These are phyloP conservation scores for Trididemnum miniatum DNA, from an alignment of 23 tunicate genomes.

Conservation along the genomic window DNA sequence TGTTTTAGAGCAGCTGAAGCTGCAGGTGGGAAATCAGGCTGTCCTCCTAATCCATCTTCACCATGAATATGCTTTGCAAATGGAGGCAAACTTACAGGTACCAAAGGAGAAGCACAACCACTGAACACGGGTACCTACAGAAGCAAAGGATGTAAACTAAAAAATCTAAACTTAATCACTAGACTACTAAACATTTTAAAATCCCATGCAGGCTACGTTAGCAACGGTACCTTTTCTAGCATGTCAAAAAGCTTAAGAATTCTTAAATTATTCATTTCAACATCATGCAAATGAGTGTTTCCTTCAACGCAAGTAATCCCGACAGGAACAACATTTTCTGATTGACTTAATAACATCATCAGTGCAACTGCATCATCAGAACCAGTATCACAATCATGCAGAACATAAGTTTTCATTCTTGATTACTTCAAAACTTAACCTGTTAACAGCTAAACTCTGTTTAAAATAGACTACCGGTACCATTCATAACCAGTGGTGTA, in stretches of 20 bases:
- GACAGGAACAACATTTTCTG: conserved; percentile 20
- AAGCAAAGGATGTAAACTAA: too few relatives aligned
- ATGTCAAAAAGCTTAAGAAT: conserved; percentile 37
- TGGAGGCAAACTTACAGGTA: background rate
- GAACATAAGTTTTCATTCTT: conserved; percentile 25
- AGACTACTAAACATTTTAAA: too few relatives aligned
- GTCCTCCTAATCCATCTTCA: conserved; percentile 71
- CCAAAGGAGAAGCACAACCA: conserved; percentile 48
- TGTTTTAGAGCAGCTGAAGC: conserved; percentile 47
- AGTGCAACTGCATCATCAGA: conserved; percentile 85
- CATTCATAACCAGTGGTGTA: too few relatives aligned
- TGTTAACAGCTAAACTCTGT: too few relatives aligned
- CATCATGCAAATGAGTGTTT: conserved; percentile 41
- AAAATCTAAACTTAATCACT: too few relatives aligned
- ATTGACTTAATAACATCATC: conserved; percentile 59
- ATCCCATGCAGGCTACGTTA: too few relatives aligned
- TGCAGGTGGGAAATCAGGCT: conserved; percentile 49
- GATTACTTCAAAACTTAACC: too few relatives aligned
- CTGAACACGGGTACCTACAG: conserved; percentile 64
- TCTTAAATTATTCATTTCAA: conserved; percentile 59
- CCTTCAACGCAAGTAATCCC: conserved; percentile 65
- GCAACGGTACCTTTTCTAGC: conserved; percentile 41
- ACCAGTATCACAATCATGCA: conserved; percentile 86
- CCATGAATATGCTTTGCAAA: conserved; percentile 52
- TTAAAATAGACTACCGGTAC: too few relatives aligned